These are phyloP conservation scores for Chrysopa pallens DNA, from an alignment of 1,140 invertebrate genomes.

Conservation along the genomic window DNA sequence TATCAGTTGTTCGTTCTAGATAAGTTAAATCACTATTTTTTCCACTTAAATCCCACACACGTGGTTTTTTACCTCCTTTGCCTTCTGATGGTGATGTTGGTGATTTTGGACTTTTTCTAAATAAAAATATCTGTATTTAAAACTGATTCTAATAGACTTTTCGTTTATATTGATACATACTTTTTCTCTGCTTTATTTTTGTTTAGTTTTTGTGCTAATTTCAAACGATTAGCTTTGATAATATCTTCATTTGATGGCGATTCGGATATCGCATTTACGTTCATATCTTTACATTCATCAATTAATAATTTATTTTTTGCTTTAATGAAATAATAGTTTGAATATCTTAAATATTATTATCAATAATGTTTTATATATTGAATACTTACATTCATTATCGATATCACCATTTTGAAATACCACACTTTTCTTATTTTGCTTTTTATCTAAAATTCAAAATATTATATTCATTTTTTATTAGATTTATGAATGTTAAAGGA, in stretches of 20 bases:
- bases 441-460: conserved; percentile 17
- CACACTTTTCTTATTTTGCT: conserved; percentile 13
- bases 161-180: conserved; percentile 1
- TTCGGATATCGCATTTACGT: conserved; percentile 6
- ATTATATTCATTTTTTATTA: no score
- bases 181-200: conserved; percentile 34
- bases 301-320: conserved; percentile 9
- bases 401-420: neutral
- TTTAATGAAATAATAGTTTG: neutral
- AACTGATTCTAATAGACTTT: conserved; percentile 4
- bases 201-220: conserved; percentile 51
- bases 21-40: conserved; percentile 54
- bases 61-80: conserved; percentile 71
- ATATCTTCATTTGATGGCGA: conserved; percentile 32
- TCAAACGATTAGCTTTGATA: conserved; percentile 46
- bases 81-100: conserved; percentile 34
- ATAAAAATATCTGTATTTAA: conserved; percentile 14
- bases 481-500: no score
- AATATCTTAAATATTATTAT: no score
- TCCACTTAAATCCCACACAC: conserved; percentile 79
- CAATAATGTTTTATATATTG: neutral
- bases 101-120: conserved; percentile 35
- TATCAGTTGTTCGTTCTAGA: conserved; percentile 72
- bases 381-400: neutral
- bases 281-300: neutral